Evolutionary conservation across 2,888 invertebrate species (phyloP), one percentile per base, ranked within the genome.

Genomic region (Abrostola tripartita): DNA sequence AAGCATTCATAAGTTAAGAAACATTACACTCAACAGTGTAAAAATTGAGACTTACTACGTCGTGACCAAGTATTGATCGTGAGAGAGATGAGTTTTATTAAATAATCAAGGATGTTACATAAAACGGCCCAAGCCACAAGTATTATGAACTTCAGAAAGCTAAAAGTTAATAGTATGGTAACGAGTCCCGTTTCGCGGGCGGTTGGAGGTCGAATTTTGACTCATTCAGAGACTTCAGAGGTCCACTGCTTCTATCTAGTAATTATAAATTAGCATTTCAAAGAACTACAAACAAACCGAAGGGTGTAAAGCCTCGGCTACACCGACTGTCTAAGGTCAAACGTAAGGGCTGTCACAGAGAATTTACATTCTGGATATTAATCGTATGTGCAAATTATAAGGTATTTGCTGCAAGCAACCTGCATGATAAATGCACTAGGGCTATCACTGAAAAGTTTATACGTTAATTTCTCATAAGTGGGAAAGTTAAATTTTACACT

Each of bases 221-320:
- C 53, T 52, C 69, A 49, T 37, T 51, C 24, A 37, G 56, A 63
- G 61, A 58, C 68, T 65, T 40, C 11, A 59, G 52, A 61, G 73
- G 65, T 68, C 47, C 42, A 41, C 55, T 49, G 68, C 57, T 50
- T 42, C 56, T 51, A 62, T 60, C 55, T 61, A 50, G 68, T 78
- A 76, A 79, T 78, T 79, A 82, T 60, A 66, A 82, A 84, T 82
- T 84, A 83, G 60, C 83, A 84, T 84, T 76, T 81, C 83, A 80
- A 82, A 82, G 82, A 78, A 73, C 37, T 65, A 61, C 74, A 73
- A 65, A 73, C 76, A 76, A 68, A 69, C 62, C 55, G 47, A 68
- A 42, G 52, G 60, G 50, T 60, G 52, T 78, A 75, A 67, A 47
- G 71, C 50, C 35, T 9, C 51, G 63, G 52, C 8, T 61, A 71